Evolutionary conservation across 2,888 invertebrate genomes (phyloP).

Genomic region (Morpho achilles): DNA sequence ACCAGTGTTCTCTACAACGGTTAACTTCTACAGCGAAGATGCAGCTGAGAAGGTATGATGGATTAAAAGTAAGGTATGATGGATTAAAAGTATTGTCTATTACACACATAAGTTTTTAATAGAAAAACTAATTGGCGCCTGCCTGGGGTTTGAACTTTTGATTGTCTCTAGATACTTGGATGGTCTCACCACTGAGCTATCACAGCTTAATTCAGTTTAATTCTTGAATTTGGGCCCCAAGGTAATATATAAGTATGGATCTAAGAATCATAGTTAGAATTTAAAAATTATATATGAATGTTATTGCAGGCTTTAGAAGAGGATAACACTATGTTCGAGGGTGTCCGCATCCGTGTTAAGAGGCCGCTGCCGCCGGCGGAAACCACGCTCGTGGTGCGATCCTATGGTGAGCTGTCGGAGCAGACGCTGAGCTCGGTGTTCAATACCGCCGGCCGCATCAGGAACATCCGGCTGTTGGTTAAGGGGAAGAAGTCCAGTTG

Average conservation of each 20-base stretch:
- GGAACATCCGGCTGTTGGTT: slow-evolving; percentile 47
- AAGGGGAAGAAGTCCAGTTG: slow-evolving; percentile 58
- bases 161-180: no score
- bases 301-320: slow-evolving; percentile 51
- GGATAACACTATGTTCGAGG: slow-evolving; percentile 42
- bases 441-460: slow-evolving; percentile 47
- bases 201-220: no score
- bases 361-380: slow-evolving; percentile 43
- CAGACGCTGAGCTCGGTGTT: slow-evolving; percentile 47
- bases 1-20: slow-evolving; percentile 58
- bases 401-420: slow-evolving; percentile 45
- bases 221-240: no score
- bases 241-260: no score
- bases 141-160: no score
- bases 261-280: neutral
- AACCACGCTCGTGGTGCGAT: slow-evolving; percentile 52
- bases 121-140: no score
- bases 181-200: no score
- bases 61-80: no score
- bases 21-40: slow-evolving; percentile 50
- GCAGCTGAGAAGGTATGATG: slow-evolving; percentile 53
- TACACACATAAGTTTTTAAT: no score
- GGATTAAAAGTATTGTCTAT: no score
- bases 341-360: slow-evolving; percentile 44
- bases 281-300: neutral